Evolutionary conservation across 2,113 vertebrate genomes (phyloP), one percentile per base, ranked within the genome.

Genomic region (Dendropsophus ebraccatus): DNA sequence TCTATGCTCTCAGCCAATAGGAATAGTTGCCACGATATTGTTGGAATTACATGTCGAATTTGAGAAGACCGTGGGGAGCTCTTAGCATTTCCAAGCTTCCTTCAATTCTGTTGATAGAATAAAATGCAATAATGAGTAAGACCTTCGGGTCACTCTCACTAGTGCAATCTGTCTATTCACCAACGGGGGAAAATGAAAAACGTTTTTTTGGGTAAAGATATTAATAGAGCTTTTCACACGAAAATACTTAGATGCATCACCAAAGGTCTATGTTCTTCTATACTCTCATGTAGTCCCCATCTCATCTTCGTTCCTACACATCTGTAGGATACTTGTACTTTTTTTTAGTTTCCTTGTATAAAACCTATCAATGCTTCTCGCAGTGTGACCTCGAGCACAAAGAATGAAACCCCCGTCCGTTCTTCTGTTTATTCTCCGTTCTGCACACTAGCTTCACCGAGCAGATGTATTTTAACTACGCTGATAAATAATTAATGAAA

Each of bases 391-490:
- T 81, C 76, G 9, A 41, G 84, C 60, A 41, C 49, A 52, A 72
- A 79, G 49, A 80, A 65, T 41, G 72, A 56, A 56, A 37, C 65
- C 8, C 67, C 13, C 52, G 50, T 60, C 84, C 50, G 37, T 69
- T 28, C 62, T 72, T 41, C 35, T 72, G 35, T 80, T 78, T 86
- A 80, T 52, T 69, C 67, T 45, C 32, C 2, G 50, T 86, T 52
- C 73, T 65, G 56, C 56, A 28, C 56, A 21, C 78, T 47, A 47
- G 45, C 77, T 58, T 37, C 84, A 28, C 76, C 35, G 84, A 86
- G 37, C 84, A 86, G 84, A 86, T 81, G 84, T 86, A 86, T 86
- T 86, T 86, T 86, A 86, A 86, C 84, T 86, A 81, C 25, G 28
- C 50, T 70, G 69, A 86, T 86, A 86, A 86, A 86, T 86, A 86